These are phyloP conservation scores for Empidonax traillii DNA, from an alignment of 2,113 vertebrate species.

Conservation along the genomic window DNA sequence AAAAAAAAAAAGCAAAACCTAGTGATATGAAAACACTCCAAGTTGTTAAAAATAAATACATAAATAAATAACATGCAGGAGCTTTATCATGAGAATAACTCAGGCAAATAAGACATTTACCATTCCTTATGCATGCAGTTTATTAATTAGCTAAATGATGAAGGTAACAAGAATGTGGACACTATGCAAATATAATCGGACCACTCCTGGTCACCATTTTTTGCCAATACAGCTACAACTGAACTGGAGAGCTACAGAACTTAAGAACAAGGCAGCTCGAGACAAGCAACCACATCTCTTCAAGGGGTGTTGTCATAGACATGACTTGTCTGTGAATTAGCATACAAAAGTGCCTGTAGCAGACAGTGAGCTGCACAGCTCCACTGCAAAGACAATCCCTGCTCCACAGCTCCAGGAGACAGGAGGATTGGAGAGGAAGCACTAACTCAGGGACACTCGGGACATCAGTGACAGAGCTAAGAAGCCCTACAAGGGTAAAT, in stretches of 20 bases:
- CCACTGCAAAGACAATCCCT: not conserved
- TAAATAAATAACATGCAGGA: not conserved
- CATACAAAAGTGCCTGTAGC: no score
- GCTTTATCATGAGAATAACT: not conserved
- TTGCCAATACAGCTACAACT: not conserved
- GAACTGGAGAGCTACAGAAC: not conserved
- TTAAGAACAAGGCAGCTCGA: not conserved
- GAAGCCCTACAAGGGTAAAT: not conserved
- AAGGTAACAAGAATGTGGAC: not conserved
- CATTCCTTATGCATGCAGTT: not conserved
- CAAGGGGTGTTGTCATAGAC: rapidly evolving
- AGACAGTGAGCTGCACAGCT: not conserved
- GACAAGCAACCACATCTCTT: not conserved
- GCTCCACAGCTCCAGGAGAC: not conserved
- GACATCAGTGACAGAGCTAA: not conserved
- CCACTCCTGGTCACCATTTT: not conserved
- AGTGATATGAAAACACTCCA: not conserved
- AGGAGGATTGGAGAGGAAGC: not conserved
- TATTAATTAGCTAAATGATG: not conserved
- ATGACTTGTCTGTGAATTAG: not conserved
- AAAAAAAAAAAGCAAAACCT: not conserved
- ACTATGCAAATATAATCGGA: not conserved
- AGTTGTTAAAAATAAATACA: not conserved
- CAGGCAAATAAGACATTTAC: not conserved
- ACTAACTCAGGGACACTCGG: not conserved